Evolutionary conservation across 2,888 invertebrate genomes (phyloP), one percentile per base, ranked within the genome.

Genomic region (Eupeodes luniger): DNA sequence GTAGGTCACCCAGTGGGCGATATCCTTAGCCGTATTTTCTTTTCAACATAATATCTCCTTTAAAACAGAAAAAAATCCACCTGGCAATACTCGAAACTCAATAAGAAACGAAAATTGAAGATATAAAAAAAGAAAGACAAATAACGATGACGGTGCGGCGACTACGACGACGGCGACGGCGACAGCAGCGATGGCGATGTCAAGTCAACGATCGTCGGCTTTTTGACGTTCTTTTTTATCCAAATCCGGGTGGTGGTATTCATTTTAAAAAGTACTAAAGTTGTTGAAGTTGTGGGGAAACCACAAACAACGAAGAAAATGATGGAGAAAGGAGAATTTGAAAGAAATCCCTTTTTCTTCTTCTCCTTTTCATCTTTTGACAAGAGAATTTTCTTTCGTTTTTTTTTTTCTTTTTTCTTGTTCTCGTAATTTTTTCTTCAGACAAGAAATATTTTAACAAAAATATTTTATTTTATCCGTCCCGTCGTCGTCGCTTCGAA

Each of bases 211-310:
- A 88, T 88, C 87, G 84, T 87, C 85, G 85, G 88, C 88, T 81
- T 88, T 88, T 88, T 88, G 88, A 88, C 88, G 88, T 88, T 88
- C 85, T 84, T 85, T 81, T 74, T 76, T 79, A 76, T 87, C 72
- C 57, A 19, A 80, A 88, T 85, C 81, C 88, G 85, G 85, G 81
- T 77, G 88, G 81, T 88, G 74, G 81, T 88, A 67, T 85, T 44
- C 27, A 57, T 5, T 72, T 57, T 62, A 49, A 55, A 55, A 66
- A 55, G 69, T 70, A 70, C 69, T 40, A 34, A 53, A 55, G 40
- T 55, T 55, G 14, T 40, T 9, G 40, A 70, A 55, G 47, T 76
- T 75, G 83, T 51, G 69, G 61, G 36, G 67, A 88, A 85, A 88
- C 88, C 85, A 85, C 88, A 88, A 74, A 85, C 53, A 88, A 84